phyloP scores from a whole-genome alignment of 2,888 invertebrate genomes.

The Lasioglossum oenotherae region DNA sequence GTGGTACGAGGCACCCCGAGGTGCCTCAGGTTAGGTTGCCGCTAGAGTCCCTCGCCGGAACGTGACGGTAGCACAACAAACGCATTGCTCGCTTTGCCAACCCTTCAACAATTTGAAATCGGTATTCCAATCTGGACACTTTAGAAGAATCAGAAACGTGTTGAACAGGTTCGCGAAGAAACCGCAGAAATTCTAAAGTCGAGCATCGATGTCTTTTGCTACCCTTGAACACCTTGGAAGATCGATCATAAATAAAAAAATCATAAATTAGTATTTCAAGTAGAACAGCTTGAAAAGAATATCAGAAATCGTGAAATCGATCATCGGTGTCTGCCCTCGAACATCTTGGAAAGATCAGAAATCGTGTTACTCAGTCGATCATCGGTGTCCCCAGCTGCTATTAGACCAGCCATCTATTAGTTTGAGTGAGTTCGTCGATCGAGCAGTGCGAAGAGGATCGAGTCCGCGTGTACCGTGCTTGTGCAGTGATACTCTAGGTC shows the following conservation, averaged over 20 bases:
- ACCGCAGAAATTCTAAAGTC: neutral
- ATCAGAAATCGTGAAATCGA: neutral
- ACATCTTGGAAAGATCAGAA: neutral
- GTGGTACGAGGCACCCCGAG: constrained; percentile 58
- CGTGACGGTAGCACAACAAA: constrained; percentile 47
- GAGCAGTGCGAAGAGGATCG: neutral
- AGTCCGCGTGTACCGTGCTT: constrained; percentile 51
- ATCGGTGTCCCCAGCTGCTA: neutral
- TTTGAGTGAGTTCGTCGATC: neutral
- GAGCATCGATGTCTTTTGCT: neutral
- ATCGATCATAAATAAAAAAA: neutral
- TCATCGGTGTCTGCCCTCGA: neutral
- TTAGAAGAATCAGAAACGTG: too few relatives aligned
- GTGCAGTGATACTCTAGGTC: constrained; percentile 47
- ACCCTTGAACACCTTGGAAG: neutral
- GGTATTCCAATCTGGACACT: neutral
- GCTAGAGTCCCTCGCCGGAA: constrained; percentile 51
- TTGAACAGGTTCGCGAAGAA: neutral
- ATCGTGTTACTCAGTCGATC: neutral
- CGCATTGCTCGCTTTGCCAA: neutral
- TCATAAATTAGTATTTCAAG: neutral
- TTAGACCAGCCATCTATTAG: neutral
- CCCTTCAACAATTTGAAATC: neutral
- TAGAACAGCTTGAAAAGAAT: neutral
- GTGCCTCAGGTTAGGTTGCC: constrained; percentile 58